phyloP scores from a whole-genome alignment of 1,140 invertebrate species.

The Ceratoteleas bidentatus region DNA sequence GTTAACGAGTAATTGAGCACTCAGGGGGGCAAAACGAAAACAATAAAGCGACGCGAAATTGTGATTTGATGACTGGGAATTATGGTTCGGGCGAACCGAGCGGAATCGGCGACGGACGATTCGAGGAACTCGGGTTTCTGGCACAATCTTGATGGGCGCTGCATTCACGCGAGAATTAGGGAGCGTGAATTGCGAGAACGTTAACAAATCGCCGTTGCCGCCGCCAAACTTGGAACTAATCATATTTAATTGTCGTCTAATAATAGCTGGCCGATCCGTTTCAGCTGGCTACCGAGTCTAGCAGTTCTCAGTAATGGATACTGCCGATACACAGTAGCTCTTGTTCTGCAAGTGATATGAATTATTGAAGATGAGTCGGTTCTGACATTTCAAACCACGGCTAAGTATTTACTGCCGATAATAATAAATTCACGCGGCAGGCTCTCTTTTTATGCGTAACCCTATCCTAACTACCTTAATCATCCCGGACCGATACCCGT shows the following conservation, averaged over 20 bases:
- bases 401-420: conserved; percentile 8
- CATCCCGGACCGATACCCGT: conserved; percentile 11
- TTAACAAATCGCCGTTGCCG: too few relatives aligned
- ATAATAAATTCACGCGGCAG: conserved; percentile 38
- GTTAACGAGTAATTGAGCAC: too few relatives aligned
- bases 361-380: conserved; percentile 40
- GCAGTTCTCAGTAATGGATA: conserved; percentile 58
- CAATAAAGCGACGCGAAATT: too few relatives aligned
- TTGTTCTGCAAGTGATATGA: conserved; percentile 51
- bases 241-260: conserved; percentile 21
- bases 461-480: conserved; percentile 28
- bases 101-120: too few relatives aligned
- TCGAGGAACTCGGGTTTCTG: too few relatives aligned
- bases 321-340: conserved; percentile 32
- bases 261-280: conserved; percentile 35
- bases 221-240: background rate
- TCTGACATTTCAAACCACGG: conserved; percentile 54
- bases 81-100: too few relatives aligned
- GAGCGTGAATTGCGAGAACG: too few relatives aligned
- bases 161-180: too few relatives aligned
- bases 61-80: too few relatives aligned
- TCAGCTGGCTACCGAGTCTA: conserved; percentile 44
- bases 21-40: too few relatives aligned
- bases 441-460: conserved; percentile 16
- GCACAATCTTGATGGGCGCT: too few relatives aligned